Conservation (phyloP, 2,888 invertebrate genomes). For the Aleiodes testaceus region DNA sequence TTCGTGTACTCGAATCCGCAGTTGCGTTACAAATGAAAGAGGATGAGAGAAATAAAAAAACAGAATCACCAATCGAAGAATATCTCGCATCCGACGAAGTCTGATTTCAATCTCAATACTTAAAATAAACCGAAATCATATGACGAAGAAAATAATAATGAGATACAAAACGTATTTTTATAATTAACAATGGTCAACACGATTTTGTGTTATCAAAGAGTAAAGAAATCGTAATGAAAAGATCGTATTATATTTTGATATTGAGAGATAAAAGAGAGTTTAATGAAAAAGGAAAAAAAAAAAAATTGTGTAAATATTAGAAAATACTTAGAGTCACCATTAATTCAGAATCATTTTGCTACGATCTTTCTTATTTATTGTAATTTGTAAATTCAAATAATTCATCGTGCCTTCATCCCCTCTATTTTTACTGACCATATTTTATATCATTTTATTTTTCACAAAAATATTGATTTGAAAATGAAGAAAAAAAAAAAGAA, state of each 20-base stretch:
- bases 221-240: conserved; percentile 60
- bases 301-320: conserved; percentile 72
- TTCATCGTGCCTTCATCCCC: conserved; percentile 58
- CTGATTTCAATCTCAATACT: conserved; percentile 57
- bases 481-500: too few species aligned
- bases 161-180: conserved; percentile 57
- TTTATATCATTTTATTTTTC: conserved; percentile 31
- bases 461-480: not conserved
- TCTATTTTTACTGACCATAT: conserved; percentile 35
- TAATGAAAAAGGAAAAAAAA: conserved; percentile 20
- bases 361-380: conserved; percentile 71
- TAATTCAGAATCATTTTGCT: conserved; percentile 58
- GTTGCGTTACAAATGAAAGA: conserved; percentile 72
- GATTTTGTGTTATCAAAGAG: conserved; percentile 45
- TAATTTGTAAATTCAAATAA: conserved; percentile 58
- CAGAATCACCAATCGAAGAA: conserved; percentile 65
- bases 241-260: conserved; percentile 72
- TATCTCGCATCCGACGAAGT: conserved; percentile 70
- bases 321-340: conserved; percentile 65
- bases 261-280: conserved; percentile 43
- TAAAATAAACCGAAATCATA: conserved; percentile 21
- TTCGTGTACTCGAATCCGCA: conserved; percentile 84
- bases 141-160: conserved; percentile 48
- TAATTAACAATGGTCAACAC: conserved; percentile 52
- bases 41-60: conserved; percentile 68